These are phyloP conservation scores for Steromphala cineraria DNA, from an alignment of 2,888 invertebrate genomes.

Conservation along the genomic window DNA sequence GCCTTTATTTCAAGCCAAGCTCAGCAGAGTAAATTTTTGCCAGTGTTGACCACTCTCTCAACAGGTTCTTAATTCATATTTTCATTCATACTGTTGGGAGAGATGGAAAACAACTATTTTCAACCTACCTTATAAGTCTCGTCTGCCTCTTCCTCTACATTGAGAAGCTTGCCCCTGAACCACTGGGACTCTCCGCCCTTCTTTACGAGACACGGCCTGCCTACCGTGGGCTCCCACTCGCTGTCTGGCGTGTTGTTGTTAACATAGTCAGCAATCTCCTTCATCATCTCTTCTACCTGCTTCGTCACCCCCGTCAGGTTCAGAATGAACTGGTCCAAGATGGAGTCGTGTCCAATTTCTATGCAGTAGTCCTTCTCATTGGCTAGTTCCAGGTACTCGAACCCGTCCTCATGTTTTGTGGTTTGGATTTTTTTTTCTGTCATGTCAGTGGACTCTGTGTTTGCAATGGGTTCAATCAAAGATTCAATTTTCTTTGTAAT, in stretches of 20 bases:
- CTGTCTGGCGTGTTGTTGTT: slow-evolving; percentile 56
- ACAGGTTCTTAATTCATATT: too few relatives aligned
- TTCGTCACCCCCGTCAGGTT: background rate
- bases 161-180: background rate
- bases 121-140: background rate
- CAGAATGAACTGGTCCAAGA: background rate
- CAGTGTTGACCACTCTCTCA: too few relatives aligned
- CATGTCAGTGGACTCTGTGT: background rate
- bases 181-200: background rate
- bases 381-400: background rate
- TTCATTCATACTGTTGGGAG: too few relatives aligned
- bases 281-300: slow-evolving; percentile 30
- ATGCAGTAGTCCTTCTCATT: background rate
- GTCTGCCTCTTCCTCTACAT: background rate
- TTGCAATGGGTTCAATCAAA: background rate
- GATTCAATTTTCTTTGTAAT: background rate
- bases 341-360: background rate
- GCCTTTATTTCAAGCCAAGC: too few relatives aligned
- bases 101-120: background rate
- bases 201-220: slow-evolving; percentile 82
- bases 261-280: slow-evolving; percentile 33
- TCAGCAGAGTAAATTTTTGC: too few relatives aligned
- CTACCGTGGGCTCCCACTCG: slow-evolving; percentile 77
- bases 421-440: background rate
- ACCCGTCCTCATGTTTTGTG: background rate